These are phyloP conservation scores for Theristus sp. DNA, from an alignment of 2,888 invertebrate species.

Conservation along the genomic window DNA sequence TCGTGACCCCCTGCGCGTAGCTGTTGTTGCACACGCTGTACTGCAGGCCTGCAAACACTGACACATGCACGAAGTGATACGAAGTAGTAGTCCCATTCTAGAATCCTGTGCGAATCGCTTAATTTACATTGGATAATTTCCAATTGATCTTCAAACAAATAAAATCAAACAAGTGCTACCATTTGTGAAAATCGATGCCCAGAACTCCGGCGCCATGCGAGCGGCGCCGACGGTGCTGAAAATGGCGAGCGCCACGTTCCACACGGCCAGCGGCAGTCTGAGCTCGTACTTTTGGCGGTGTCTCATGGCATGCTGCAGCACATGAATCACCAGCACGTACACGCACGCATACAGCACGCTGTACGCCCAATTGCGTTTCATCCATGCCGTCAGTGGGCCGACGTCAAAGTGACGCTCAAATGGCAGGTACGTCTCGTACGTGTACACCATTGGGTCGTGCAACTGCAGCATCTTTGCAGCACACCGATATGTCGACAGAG, in stretches of 20 bases:
- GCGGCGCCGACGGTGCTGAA: slow-evolving; percentile 44
- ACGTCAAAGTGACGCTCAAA: slow-evolving; percentile 87
- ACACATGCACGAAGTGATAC: no score
- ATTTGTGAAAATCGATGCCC: not conserved
- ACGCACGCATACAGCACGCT: slow-evolving; percentile 42
- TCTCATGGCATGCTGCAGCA: slow-evolving; percentile 38
- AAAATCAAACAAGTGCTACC: no score
- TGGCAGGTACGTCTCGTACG: slow-evolving; percentile 40
- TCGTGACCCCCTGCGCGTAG: slow-evolving; percentile 52
- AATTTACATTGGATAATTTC: no score
- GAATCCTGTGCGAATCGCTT: no score
- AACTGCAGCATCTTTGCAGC: not conserved
- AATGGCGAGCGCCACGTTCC: slow-evolving; percentile 76
- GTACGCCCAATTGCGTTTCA: slow-evolving; percentile 64
- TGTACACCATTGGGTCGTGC: slow-evolving; percentile 4
- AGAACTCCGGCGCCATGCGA: slow-evolving; percentile 10
- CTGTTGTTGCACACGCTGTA: not conserved
- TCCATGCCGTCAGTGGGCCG: slow-evolving; percentile 64
- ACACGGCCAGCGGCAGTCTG: slow-evolving; percentile 50
- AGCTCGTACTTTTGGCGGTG: slow-evolving; percentile 7
- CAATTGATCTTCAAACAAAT: no score
- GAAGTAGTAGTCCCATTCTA: no score
- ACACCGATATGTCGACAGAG: no score
- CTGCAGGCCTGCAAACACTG: no score
- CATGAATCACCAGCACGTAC: slow-evolving; percentile 79